Evolutionary conservation across 2,888 invertebrate species (phyloP), one percentile per base, ranked within the genome.

Genomic region (Nephrocerus scutellatus): DNA sequence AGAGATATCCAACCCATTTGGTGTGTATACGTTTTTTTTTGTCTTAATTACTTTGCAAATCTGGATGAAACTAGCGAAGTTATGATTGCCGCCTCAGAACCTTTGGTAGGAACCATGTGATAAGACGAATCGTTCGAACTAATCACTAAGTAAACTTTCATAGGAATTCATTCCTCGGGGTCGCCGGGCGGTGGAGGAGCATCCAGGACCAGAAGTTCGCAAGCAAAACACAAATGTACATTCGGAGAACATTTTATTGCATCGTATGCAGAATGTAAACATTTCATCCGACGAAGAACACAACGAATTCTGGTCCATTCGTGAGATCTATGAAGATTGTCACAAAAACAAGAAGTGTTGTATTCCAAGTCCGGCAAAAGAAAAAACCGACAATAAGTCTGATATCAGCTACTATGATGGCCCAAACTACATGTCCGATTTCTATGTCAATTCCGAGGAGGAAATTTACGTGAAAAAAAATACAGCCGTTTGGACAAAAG

Each of bases 41-140:
- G n/a, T n/a, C n/a, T n/a, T n/a, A n/a, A 39, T 33, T 44, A 46
- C 33, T 36, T 64, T 60, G 75, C 81, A 83, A 87, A 86, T 86
- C 87, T 88, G 87, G 87, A 87, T 84, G 86, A 82, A 70, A 77
- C 77, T 74, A 79, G 74, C 70, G 78, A 79, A 72, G 77, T 70
- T 72, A 88, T 88, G 85, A 87, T 88, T 72, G 84, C 87, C 76
- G 87, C 87, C 73, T 84, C 85, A 72, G 86, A 87, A 74, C 87
- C 87, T 72, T 76, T 85, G 85, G 86, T 84, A 70, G 59, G 60
- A 43, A 20, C 16, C 30, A 4, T 16, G 3, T 15, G 12, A 25
- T 16, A 16, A 10, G 5, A 22, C 41, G 25, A 33, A 25, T 28
- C 1, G 12, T 2, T 4, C 12, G 8, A 10, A n/a, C 6, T n/a